Evolutionary conservation across 2,113 vertebrate genomes (phyloP).

Genomic region (sheep (Ovis aries)): ARS-UI_Ramb_v3.0 NC_056064.1:61327501-61328000

Average conservation of each 20-base stretch:
- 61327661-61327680: background rate
- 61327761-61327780: background rate
- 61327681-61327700: fast-evolving
- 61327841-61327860: background rate
- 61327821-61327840: background rate
- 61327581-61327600: background rate
- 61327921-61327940: background rate
- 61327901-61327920: background rate
- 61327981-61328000: background rate
- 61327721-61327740: background rate
- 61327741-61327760: background rate
- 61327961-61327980: fast-evolving
- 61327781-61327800: background rate
- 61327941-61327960: background rate
- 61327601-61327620: background rate
- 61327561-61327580: background rate
- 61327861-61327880: fast-evolving
- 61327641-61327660: background rate
- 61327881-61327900: background rate
- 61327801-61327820: background rate
- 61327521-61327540: background rate
- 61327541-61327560: background rate
- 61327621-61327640: background rate
- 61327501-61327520: background rate
- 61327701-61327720: background rate